Evolutionary conservation across 2,797 vertebrate species (phyloP), one percentile per base, ranked within the genome.

Genomic region (Menidia menidia): DNA sequence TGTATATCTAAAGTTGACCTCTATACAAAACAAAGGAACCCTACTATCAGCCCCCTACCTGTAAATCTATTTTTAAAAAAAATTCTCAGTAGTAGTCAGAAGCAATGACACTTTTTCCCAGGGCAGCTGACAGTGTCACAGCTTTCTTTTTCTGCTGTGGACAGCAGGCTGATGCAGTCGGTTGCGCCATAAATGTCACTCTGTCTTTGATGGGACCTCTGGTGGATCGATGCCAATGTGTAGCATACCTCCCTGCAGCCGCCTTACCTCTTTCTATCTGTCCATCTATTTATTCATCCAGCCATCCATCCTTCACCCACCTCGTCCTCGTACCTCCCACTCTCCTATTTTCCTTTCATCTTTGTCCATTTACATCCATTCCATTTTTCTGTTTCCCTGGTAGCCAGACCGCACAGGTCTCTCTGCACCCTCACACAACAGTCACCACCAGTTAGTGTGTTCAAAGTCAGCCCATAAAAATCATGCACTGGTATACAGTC

Each of bases 191-290:
- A 90, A 93, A 93, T 92, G 89, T 92, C 91, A 92, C 71, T 68
- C 77, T 68, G 15, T 81, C 89, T 90, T 89, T 90, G 84, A 88
- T 91, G 83, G 81, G 77, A 77, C 85, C 82, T 86, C 84, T 85
- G 53, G 80, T 78, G 86, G 88, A 91, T 93, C 88, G 74, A 90
- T 91, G 89, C 78, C 88, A 89, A 91, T 88, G 91, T 86, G 84
- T 86, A 81, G 80, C 85, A 76, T 83, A 82, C 81, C 85, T 79
- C 83, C 83, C 86, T 64, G 64, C 73, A 81, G 81, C 80, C 56
- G 55, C 56, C 69, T 44, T 59, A 69, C 77, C 73, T 55, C 75
- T 71, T 75, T 73, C 78, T 64, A 59, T 75, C 63, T 54, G 51
- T 68, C 73, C 58, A 62, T 39, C 60, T 61, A 65, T 60, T 19